Base-by-base conservation (phyloP, 2,113 vertebrate genomes). In the Scophthalmus maximus region DNA sequence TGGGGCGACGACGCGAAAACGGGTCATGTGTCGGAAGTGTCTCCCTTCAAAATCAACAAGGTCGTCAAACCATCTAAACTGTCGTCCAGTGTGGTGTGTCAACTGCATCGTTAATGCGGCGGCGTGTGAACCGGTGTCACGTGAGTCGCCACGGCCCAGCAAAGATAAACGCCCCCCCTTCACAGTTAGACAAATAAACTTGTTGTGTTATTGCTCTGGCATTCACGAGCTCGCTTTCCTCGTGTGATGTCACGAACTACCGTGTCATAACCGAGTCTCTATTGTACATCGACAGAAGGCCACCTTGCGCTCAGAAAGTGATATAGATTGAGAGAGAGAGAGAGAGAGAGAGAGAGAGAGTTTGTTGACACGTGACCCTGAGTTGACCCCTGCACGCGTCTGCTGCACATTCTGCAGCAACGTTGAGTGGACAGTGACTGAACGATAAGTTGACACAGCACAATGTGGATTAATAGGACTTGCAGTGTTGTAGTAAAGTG, bases 61-160 rank as follows among this genome's bases (percentile, higher is more conserved):
- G n/a, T n/a, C n/a, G n/a, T n/a, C n/a, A n/a, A n/a, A n/a, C n/a
- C n/a, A n/a, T n/a, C n/a, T 18, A 15, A 12, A 11, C n/a, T 12
- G 5, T 68, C 2, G 25, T n/a, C 29, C 46, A 22, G 22, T 60
- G 57, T 30, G 58, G 18, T 67, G 18, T 67, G 55, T 66, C 47
- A 5, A 15, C 15, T 40, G 10, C 5, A 44, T n/a, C 25, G 66
- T 49, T 57, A 55, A 49, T 55, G 42, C 56, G 47, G 2, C 80
- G 38, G n/a, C 71, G 40, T 83, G 65, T 71, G 36, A 68, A 65
- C 58, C 62, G 22, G 57, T 59, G 65, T 93, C 93, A 93, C 89
- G 90, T 92, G 92, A 92, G 82, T 46, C 58, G 68, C 57, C 68
- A 67, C 86, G 69, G 71, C 65, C 81, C 78, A 86, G 81, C 82